phyloP scores from a whole-genome alignment of 2,888 invertebrate species.

The Acrocyrtus sp. region DNA sequence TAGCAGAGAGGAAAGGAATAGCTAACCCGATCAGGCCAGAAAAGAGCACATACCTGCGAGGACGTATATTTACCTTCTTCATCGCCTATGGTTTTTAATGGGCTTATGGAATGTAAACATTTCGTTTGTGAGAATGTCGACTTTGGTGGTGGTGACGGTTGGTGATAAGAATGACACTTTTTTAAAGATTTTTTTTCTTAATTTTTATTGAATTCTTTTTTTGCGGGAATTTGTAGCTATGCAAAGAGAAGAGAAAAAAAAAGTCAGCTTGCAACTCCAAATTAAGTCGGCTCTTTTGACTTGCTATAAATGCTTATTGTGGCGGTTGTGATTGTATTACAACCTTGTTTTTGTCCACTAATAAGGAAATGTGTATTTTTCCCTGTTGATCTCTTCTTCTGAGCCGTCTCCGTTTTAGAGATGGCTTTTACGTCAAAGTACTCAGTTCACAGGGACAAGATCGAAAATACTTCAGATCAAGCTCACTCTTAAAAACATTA shows the following conservation, averaged over 20 bases:
- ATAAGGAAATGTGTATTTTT: too few relatives aligned
- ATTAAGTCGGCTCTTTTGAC: not conserved
- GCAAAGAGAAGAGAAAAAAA: not conserved
- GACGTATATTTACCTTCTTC: not conserved
- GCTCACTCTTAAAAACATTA: not conserved
- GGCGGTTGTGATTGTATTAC: conserved; percentile 6
- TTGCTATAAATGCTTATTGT: conserved; percentile 2
- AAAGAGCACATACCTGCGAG: too few relatives aligned
- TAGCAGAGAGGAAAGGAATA: too few relatives aligned
- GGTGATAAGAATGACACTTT: not conserved
- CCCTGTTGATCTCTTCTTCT: too few relatives aligned
- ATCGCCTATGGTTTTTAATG: not conserved
- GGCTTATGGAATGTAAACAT: conserved; percentile 6
- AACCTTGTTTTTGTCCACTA: conserved; percentile 9
- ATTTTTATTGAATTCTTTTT: not conserved
- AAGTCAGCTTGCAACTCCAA: conserved; percentile 9
- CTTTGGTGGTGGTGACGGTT: not conserved
- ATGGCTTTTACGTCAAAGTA: not conserved
- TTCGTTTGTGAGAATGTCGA: conserved; percentile 3
- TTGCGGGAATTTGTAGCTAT: not conserved
- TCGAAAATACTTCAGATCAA: not conserved
- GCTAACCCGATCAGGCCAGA: too few relatives aligned
- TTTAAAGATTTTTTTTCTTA: too few relatives aligned
- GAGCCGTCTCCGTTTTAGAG: not conserved
- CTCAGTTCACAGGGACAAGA: not conserved